Base-by-base conservation (phyloP, 2,113 vertebrate genomes). In the Setophaga kirtlandii region DNA sequence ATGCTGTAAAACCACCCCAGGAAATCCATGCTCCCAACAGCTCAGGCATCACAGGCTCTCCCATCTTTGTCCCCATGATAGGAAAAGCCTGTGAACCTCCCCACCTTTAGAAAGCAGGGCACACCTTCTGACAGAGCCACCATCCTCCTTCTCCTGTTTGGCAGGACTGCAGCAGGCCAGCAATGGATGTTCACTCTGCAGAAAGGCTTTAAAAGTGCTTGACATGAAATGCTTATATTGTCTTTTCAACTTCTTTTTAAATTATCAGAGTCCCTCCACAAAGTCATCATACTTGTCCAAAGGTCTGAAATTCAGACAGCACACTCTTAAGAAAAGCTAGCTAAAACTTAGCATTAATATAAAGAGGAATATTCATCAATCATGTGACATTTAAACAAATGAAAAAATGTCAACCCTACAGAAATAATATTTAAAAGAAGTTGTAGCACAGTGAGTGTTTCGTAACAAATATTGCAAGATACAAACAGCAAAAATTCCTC, bases 1-100 rank as follows among this genome's bases (percentile, higher is more conserved):
- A 3, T 1, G 20, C 0, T 49, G 16, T 17, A 28, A 55, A 86
- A 15, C 22, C 73, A 46, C 39, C 19, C 4, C 0, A 10, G 50
- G 24, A 55, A 60, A 47, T 19, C 21, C 50, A 30, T 0, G 0
- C 46, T n/a, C 4, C 1, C 22, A 44, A 3, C 31, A 15, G 0
- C 12, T 22, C 16, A 9, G 50, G 47, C 31, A 35, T 6, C 30
- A 2, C 41, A 25, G 12, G 12, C 16, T 63, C 56, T 87, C 31
- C 47, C 33, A 13, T 5, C 50, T 9, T 31, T 37, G 23, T 22
- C 24, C 42, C 23, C 3, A 0, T 0, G 10, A 15, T 0, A 55
- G 30, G 33, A 35, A 71, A 63, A 68, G 27, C 35, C 56, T 37
- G 1, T 0, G 21, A 81, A 31, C 59, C 15, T 19, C 19, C 12